Percentiles rank a stretch among this genome's conserved stretches.
These are phyloP conservation scores for Carabus problematicus DNA, from an alignment of 2,888 invertebrate species.

Conservation along the genomic window DNA sequence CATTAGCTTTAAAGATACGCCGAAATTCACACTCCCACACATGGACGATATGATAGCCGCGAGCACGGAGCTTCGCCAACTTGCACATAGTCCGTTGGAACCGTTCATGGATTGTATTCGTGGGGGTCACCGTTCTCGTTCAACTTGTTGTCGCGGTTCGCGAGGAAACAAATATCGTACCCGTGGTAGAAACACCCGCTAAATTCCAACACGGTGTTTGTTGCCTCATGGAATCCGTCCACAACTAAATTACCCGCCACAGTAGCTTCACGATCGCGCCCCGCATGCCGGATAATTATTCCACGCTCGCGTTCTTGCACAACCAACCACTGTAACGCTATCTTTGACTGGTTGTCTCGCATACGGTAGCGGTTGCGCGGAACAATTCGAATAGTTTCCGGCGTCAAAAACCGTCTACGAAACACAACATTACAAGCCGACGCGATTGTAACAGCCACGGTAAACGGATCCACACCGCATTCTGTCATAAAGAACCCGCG, in stretches of 20 bases:
- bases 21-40: constrained; percentile 1
- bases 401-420: constrained; percentile 15
- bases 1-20: background rate
- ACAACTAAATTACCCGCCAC: background rate
- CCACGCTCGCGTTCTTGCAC: constrained; percentile 1
- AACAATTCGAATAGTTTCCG: constrained; percentile 23
- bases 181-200: background rate
- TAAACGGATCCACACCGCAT: constrained; percentile 19
- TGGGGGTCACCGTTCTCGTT: background rate
- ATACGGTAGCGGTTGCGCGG: constrained; percentile 14
- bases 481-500: constrained; percentile 18
- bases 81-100: background rate
- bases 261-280: background rate
- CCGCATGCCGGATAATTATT: constrained; percentile 7
- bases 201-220: background rate
- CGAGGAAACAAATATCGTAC: background rate
- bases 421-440: constrained; percentile 1
- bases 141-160: background rate
- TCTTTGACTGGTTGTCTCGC: no score
- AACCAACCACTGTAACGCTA: constrained; percentile 24
- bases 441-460: constrained; percentile 13
- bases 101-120: background rate
- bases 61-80: background rate
- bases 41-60: background rate
- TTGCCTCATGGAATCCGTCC: background rate